phyloP scores from a whole-genome alignment of 2,888 invertebrate genomes.

The Agrotis clavis region DNA sequence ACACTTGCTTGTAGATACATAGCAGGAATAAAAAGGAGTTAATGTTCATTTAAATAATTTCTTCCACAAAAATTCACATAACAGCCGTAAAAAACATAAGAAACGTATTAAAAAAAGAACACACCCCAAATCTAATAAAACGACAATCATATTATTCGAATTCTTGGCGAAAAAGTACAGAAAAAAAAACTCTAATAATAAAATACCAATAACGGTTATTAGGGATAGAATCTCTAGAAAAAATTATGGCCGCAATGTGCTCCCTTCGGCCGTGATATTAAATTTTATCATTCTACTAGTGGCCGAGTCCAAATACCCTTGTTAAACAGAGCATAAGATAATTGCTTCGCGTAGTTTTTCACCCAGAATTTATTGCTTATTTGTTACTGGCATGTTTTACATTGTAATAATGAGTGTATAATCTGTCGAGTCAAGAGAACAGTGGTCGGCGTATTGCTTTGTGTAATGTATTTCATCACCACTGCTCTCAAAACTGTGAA shows the following conservation, averaged over 20 bases:
- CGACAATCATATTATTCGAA: slow-evolving; percentile 58
- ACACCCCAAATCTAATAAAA: slow-evolving; percentile 53
- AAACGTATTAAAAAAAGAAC: slow-evolving; percentile 48
- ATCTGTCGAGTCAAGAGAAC: slow-evolving; percentile 17
- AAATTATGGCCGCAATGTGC: slow-evolving; percentile 71
- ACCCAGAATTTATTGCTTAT: slow-evolving; percentile 71
- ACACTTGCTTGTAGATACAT: too few relatives aligned
- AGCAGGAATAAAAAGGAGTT: not conserved
- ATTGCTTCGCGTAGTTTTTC: slow-evolving; percentile 75
- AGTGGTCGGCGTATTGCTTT: too few relatives aligned
- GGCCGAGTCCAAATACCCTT: slow-evolving; percentile 80
- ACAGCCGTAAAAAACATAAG: slow-evolving; percentile 22
- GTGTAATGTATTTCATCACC: too few relatives aligned
- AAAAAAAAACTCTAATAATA: slow-evolving; percentile 66
- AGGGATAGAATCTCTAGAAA: slow-evolving; percentile 72
- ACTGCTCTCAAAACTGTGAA: too few relatives aligned
- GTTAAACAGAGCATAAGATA: slow-evolving; percentile 79
- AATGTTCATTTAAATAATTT: slow-evolving; percentile 10
- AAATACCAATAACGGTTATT: slow-evolving; percentile 77
- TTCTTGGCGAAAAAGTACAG: slow-evolving; percentile 36
- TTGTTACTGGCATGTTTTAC: slow-evolving; percentile 49
- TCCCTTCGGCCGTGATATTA: slow-evolving; percentile 77
- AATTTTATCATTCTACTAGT: slow-evolving; percentile 83
- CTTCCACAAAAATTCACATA: not conserved
- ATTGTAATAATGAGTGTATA: slow-evolving; percentile 49